A percentile compares a stretch with the other conserved stretches of the same genome.
Conservation (phyloP, 2,888 invertebrate species). For the Agonopterix heracliana region DNA sequence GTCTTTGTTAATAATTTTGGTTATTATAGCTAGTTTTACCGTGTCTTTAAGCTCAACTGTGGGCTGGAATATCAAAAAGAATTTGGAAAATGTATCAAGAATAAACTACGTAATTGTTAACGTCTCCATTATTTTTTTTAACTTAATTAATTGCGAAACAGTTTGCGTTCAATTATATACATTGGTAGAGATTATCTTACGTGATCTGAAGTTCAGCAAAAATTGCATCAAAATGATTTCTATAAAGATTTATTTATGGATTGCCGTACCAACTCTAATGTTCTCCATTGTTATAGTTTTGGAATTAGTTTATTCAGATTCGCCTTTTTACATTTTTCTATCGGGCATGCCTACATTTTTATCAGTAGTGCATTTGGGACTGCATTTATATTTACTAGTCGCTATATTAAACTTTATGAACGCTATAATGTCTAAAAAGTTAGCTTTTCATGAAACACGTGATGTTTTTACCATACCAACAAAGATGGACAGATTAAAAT, state of each 20-base stretch:
- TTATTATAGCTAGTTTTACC: constrained; percentile 16
- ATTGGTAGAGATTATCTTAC: constrained; percentile 19
- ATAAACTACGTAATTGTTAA: constrained; percentile 30
- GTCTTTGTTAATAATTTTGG: constrained; percentile 21
- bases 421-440: constrained; percentile 17
- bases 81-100: constrained; percentile 25
- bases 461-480: constrained; percentile 2
- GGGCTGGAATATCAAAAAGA: constrained; percentile 19
- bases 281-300: constrained; percentile 23
- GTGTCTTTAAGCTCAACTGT: constrained; percentile 13
- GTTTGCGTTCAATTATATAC: constrained; percentile 24
- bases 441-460: constrained; percentile 6
- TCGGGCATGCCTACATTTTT: constrained; percentile 38
- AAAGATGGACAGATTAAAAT: constrained; percentile 12
- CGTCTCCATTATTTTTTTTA: constrained; percentile 20
- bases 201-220: constrained; percentile 21
- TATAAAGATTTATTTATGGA: constrained; percentile 35
- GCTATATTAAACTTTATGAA: constrained; percentile 35
- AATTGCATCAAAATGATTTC: constrained; percentile 25
- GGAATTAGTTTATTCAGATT: constrained; percentile 25
- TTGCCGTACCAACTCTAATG: constrained; percentile 17
- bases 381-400: constrained; percentile 35
- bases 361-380: constrained; percentile 31
- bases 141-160: constrained; percentile 20
- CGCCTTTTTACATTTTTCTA: constrained; percentile 28